Base-by-base conservation (phyloP, 2,888 invertebrate genomes). In the Conchocele bisecta region DNA sequence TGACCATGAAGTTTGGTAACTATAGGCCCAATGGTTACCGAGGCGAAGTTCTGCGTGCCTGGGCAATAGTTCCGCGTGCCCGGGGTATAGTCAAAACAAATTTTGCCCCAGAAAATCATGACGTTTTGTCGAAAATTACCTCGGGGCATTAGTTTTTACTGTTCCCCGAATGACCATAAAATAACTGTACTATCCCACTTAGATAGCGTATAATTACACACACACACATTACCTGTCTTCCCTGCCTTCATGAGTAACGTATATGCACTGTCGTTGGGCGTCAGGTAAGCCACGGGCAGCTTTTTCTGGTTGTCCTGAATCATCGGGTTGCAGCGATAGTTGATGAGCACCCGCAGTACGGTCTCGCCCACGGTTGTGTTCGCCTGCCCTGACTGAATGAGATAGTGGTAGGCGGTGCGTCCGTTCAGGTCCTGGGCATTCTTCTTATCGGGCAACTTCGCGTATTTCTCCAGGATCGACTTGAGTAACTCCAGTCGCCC, bases 221-320 rank as follows among this genome's bases (percentile, higher is more conserved):
- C n/a, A n/a, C n/a, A n/a, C n/a, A n/a, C n/a, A n/a, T 39, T 51
- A 72, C 67, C 72, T 58, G 72, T 28, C 44, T 76, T 79, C 48
- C 58, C 42, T 37, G 64, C 48, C 7, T 67, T 66, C 20, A 59
- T 41, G 15, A 50, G 35, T 9, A 83, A 41, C 22, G 13, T 39
- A 56, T 72, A 78, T 0, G 64, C 75, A 5, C 58, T 66, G 22
- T 76, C 79, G 4, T 37, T 50, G 7, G 71, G 41, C 13, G 53
- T 57, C 1, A 83, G 59, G 33, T 79, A 82, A 20, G 82, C 75
- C 28, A 81, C 66, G 2, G 83, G 78, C 7, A 39, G 44, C 33
- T 76, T 79, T 11, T 63, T 67, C 7, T 29, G 9, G 28, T 33
- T 63, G 64, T 83, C 81, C 3, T 31, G 59, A 2, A 81, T 51